phyloP scores from a whole-genome alignment of 1,140 invertebrate genomes.

The Eufriesea mexicana region DNA sequence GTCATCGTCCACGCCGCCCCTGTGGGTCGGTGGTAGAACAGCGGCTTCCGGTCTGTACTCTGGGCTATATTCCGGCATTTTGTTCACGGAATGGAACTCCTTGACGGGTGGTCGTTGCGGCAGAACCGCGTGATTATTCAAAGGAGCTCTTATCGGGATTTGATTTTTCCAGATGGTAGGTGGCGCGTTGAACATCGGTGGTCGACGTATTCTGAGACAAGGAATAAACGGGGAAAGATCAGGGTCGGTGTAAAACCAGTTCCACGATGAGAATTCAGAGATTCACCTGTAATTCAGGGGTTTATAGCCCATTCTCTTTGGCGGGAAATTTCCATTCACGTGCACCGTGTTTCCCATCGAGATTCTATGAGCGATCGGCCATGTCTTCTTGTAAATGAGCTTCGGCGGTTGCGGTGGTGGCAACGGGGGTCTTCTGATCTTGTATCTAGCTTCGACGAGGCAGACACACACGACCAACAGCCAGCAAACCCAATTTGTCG shows the following conservation, averaged over 20 bases:
- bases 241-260: not conserved
- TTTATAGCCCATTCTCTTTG: slow-evolving; percentile 71
- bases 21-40: slow-evolving; percentile 66
- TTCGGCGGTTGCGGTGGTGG: slow-evolving; percentile 61
- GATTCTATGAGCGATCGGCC: slow-evolving; percentile 72
- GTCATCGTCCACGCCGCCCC: slow-evolving; percentile 79
- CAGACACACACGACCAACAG: slow-evolving; percentile 66
- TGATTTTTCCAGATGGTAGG: slow-evolving; percentile 71
- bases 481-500: slow-evolving; percentile 70
- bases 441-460: slow-evolving; percentile 74
- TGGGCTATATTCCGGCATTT: slow-evolving; percentile 72
- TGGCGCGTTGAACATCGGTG: slow-evolving; percentile 71
- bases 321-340: slow-evolving; percentile 63
- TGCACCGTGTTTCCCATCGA: slow-evolving; percentile 74
- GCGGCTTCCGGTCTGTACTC: slow-evolving; percentile 72
- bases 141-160: slow-evolving; percentile 61
- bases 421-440: slow-evolving; percentile 68
- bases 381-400: slow-evolving; percentile 73
- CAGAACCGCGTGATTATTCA: slow-evolving; percentile 65
- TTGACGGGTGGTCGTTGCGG: slow-evolving; percentile 68
- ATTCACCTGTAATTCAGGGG: slow-evolving; percentile 74
- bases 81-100: slow-evolving; percentile 73
- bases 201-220: slow-evolving; percentile 65
- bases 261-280: not conserved
- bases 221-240: not conserved